Percentiles rank a stretch among this genome's conserved stretches.
These are phyloP conservation scores for Chrosomus eos DNA, from an alignment of 2,797 vertebrate genomes.

Conservation along the genomic window DNA sequence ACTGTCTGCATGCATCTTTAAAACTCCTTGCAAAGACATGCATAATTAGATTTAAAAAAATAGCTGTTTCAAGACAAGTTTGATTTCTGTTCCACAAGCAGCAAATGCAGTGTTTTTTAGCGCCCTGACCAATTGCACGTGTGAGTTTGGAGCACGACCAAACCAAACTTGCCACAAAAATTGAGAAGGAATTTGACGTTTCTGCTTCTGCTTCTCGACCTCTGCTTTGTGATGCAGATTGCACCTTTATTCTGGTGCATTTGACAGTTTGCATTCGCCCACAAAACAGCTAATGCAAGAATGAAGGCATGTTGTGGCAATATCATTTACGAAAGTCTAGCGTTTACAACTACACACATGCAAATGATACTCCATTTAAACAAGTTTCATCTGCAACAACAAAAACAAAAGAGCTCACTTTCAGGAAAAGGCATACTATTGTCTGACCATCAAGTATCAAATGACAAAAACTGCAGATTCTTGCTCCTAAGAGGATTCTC, in stretches of 20 bases:
- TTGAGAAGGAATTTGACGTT: neutral
- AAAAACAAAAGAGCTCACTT: constrained; percentile 19
- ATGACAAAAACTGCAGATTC: constrained; percentile 6
- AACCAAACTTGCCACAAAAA: neutral
- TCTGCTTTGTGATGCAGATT: neutral
- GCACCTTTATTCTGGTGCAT: neutral
- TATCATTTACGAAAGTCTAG: neutral
- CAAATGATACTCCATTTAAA: constrained; percentile 35
- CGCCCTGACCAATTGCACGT: too few species aligned
- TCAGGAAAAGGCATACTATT: neutral
- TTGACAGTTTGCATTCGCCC: neutral
- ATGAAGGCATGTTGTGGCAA: neutral
- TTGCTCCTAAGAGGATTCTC: neutral
- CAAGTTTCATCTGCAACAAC: neutral
- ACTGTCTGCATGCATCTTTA: too few species aligned
- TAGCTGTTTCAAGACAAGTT: neutral
- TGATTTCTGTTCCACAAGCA: neutral
- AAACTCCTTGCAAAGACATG: neutral
- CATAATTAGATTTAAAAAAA: neutral
- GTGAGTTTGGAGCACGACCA: neutral
- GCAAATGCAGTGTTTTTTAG: neutral
- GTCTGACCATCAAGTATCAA: constrained; percentile 3
- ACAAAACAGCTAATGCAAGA: neutral
- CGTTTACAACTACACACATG: neutral
- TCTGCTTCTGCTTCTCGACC: neutral